phyloP scores from a whole-genome alignment of 1,140 invertebrate species.

The Kradibia gibbosae region DNA sequence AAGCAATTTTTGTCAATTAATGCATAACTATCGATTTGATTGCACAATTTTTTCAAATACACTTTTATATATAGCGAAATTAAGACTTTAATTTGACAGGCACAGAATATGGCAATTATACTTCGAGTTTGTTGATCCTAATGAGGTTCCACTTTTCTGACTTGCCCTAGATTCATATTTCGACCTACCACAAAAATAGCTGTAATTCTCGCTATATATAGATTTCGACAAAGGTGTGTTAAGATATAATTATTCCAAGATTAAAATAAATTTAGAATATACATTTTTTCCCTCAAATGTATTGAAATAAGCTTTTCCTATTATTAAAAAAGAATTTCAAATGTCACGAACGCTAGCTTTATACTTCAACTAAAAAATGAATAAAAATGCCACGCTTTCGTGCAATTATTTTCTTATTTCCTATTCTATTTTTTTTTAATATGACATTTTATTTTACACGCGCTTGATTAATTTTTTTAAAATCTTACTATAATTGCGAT shows the following conservation, averaged over 20 bases:
- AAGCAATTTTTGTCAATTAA: too few relatives aligned
- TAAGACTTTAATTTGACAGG: background rate
- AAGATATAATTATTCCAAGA: background rate
- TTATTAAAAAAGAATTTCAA: too few relatives aligned
- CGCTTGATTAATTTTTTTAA: background rate
- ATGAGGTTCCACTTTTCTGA: constrained; percentile 22
- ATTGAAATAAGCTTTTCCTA: too few relatives aligned
- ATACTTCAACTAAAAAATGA: too few relatives aligned
- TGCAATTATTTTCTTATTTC: too few relatives aligned
- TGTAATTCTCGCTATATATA: constrained; percentile 26
- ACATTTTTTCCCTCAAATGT: too few relatives aligned
- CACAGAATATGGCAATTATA: background rate
- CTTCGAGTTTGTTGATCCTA: background rate
- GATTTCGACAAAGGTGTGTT: constrained; percentile 4
- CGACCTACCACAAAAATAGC: constrained; percentile 32
- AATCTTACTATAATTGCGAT: background rate
- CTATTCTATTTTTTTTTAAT: too few relatives aligned
- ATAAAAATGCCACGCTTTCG: too few relatives aligned
- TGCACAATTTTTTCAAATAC: too few relatives aligned
- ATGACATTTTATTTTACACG: too few relatives aligned
- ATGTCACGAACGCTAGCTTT: too few relatives aligned
- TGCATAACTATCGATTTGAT: too few relatives aligned
- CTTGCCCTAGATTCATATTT: constrained; percentile 30
- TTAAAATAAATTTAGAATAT: background rate
- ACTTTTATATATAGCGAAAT: background rate